phyloP scores from a whole-genome alignment of 2,113 vertebrate genomes.

The Meleagris gallopavo region DNA sequence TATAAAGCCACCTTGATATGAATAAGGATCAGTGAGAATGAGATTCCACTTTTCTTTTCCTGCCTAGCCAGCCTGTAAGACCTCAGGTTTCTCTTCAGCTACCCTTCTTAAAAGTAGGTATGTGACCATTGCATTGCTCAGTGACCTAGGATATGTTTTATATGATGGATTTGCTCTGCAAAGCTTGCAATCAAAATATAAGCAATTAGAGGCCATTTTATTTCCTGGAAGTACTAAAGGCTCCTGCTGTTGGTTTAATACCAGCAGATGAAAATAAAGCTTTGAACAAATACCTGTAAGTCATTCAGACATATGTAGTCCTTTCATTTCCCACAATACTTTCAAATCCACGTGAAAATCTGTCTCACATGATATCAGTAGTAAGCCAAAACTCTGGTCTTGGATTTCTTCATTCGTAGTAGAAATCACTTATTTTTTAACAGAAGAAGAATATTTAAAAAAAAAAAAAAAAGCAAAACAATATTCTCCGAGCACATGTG shows the following conservation, averaged over 20 bases:
- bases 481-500: not conserved
- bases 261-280: constrained; percentile 36
- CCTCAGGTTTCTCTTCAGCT: constrained; percentile 8
- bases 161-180: constrained; percentile 22
- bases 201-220: constrained; percentile 61
- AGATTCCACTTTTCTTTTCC: not conserved
- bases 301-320: constrained; percentile 1
- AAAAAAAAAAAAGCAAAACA: not conserved
- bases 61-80: not conserved
- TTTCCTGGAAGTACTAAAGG: constrained; percentile 29
- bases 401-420: not conserved
- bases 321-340: not conserved
- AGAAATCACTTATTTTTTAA: constrained; percentile 13
- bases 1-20: not conserved
- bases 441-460: not conserved
- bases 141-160: constrained; percentile 5
- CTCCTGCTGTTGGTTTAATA: not conserved
- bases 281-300: constrained; percentile 47
- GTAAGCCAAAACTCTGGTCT: not conserved
- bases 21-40: not conserved
- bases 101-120: not conserved
- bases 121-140: not conserved
- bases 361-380: constrained; percentile 33
- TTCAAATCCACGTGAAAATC: constrained; percentile 48
- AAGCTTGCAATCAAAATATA: constrained; percentile 43